Conservation (phyloP, 1,140 invertebrate genomes). For the Venturia canescens region DNA sequence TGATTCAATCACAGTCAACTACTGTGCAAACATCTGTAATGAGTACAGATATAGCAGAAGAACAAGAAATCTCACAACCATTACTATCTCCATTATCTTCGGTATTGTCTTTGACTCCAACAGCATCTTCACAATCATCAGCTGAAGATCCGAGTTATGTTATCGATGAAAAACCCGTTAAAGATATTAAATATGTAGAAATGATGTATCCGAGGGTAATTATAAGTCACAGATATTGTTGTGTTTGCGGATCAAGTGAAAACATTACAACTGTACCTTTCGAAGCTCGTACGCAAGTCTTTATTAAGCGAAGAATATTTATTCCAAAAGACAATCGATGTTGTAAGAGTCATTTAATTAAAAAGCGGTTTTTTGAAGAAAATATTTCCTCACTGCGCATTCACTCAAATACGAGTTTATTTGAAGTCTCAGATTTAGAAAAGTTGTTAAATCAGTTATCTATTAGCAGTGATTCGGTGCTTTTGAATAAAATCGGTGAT, state of each 20-base stretch:
- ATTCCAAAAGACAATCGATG: conserved; percentile 55
- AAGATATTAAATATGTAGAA: conserved; percentile 26
- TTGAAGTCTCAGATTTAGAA: conserved; percentile 38
- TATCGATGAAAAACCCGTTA: neutral
- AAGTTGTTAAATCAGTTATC: conserved; percentile 47
- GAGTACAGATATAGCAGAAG: neutral
- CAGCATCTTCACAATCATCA: neutral
- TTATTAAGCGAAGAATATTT: conserved; percentile 46
- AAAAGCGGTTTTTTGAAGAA: conserved; percentile 49
- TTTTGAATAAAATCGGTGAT: conserved; percentile 55
- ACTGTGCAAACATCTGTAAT: neutral
- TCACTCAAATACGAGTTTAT: conserved; percentile 38
- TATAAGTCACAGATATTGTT: conserved; percentile 43
- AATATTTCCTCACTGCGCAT: conserved; percentile 33
- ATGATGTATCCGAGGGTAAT: neutral
- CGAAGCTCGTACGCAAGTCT: conserved; percentile 53
- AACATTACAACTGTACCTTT: conserved; percentile 42
- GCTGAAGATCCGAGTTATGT: conserved; percentile 10
- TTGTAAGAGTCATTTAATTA: conserved; percentile 53
- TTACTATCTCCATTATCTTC: conserved; percentile 33
- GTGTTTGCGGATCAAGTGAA: conserved; percentile 39
- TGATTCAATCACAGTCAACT: neutral
- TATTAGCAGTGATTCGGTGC: conserved; percentile 10
- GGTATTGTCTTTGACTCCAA: neutral
- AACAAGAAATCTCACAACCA: neutral